Evolutionary conservation across 35 echinoderm and acorn worm genomes (phyloP).

Genomic region (Apostichopus japonicus): DNA sequence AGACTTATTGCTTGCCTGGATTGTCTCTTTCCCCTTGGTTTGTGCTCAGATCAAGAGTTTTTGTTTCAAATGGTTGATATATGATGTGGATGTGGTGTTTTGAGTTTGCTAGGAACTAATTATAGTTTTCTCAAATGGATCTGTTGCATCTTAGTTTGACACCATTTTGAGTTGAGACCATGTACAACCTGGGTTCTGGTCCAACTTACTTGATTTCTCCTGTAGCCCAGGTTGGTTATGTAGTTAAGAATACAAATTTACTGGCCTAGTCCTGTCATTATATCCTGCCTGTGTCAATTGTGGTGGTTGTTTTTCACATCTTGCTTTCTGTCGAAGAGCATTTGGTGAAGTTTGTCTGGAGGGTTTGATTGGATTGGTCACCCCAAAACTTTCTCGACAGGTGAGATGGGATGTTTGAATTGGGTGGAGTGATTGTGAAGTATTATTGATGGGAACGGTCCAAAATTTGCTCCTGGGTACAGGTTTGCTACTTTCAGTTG

Average conservation of each 20-base stretch:
- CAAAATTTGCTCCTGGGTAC: too few relatives aligned
- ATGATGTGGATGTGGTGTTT: not conserved
- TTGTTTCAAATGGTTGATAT: not conserved
- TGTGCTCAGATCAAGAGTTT: not conserved
- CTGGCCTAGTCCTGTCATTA: conserved; percentile 35
- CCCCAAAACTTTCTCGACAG: conserved; percentile 62
- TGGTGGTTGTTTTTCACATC: conserved; percentile 11
- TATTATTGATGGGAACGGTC: too few relatives aligned
- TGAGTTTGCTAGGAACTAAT: not conserved
- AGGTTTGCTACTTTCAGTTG: too few relatives aligned
- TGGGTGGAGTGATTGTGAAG: conserved; percentile 41
- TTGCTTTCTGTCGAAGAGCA: not conserved
- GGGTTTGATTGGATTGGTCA: conserved; percentile 48
- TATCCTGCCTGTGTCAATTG: not conserved
- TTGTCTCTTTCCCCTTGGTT: not conserved
- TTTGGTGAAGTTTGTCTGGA: not conserved
- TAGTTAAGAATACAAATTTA: conserved; percentile 34
- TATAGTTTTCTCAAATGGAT: not conserved
- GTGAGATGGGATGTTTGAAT: conserved; percentile 46
- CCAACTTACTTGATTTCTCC: conserved; percentile 49
- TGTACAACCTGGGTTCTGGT: conserved; percentile 46
- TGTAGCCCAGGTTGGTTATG: conserved; percentile 28
- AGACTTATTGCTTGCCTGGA: not conserved
- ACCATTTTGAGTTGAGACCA: conserved; percentile 54
- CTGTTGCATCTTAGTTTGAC: conserved; percentile 32